These are phyloP conservation scores for Scaptomyza graminum DNA, from an alignment of 1,140 invertebrate species.

Conservation along the genomic window DNA sequence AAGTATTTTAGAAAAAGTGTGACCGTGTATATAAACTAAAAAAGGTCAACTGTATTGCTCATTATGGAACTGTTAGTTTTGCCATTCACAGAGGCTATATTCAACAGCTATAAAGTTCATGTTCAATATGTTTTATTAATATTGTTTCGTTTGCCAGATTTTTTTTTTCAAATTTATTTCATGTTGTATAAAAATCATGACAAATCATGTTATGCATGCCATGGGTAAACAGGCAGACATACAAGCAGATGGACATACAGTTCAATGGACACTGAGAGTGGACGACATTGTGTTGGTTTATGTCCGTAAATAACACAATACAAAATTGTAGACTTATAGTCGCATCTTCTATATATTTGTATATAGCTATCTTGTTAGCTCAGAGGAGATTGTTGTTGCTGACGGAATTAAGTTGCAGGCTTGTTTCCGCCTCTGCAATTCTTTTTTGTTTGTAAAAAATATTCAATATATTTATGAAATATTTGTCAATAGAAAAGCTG, in stretches of 20 bases:
- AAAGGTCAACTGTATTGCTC: too few relatives aligned
- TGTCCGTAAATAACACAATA: conserved; percentile 40
- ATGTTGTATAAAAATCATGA: conserved; percentile 42
- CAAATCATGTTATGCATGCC: conserved; percentile 70
- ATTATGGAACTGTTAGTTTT: too few relatives aligned
- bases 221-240: conserved; percentile 33
- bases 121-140: not conserved
- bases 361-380: conserved; percentile 11
- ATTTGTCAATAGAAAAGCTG: not conserved
- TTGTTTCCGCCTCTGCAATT: not conserved
- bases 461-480: not conserved
- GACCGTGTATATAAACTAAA: too few relatives aligned
- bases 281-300: conserved; percentile 20
- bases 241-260: conserved; percentile 9
- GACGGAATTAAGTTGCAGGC: conserved; percentile 25
- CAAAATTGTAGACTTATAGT: conserved; percentile 47
- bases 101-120: too few relatives aligned
- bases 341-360: conserved; percentile 22
- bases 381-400: conserved; percentile 6
- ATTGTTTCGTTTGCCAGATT: conserved; percentile 47
- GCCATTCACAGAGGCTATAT: too few relatives aligned
- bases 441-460: not conserved
- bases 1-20: too few relatives aligned
- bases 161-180: conserved; percentile 58
- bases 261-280: conserved; percentile 10